These are phyloP conservation scores for Diglossa brunneiventris DNA, from an alignment of 2,113 vertebrate genomes.

Conservation along the genomic window DNA sequence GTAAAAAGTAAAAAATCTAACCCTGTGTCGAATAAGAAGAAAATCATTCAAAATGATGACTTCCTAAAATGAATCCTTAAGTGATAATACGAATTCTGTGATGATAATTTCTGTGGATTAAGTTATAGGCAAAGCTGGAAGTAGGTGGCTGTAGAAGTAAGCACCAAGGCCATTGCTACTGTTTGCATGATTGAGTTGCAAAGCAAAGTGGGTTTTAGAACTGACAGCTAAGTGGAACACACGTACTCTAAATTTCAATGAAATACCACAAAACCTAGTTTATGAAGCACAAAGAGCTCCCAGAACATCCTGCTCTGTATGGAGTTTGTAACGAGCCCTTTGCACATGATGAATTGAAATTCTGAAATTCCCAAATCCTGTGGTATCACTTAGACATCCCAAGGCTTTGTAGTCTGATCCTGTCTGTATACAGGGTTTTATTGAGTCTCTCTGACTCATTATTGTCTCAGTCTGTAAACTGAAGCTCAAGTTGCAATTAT, in stretches of 20 bases:
- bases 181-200: neutral
- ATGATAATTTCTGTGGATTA: neutral
- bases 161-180: neutral
- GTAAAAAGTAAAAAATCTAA: neutral
- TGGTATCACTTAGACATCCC: neutral
- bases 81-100: neutral
- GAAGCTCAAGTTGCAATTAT: slow-evolving; percentile 60
- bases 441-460: slow-evolving; percentile 52
- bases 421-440: neutral
- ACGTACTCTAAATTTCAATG: neutral
- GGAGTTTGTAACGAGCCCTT: neutral
- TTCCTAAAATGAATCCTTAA: neutral
- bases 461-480: slow-evolving; percentile 68
- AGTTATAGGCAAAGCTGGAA: neutral
- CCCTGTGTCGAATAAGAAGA: neutral
- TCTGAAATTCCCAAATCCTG: neutral
- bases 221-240: neutral
- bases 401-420: neutral
- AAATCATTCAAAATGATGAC: neutral
- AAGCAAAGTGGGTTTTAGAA: neutral
- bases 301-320: neutral
- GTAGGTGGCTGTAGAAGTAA: neutral
- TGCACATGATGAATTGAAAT: neutral
- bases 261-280: neutral
- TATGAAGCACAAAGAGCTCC: neutral